Evolutionary conservation across 30 jellyfish, hydroid and myxozoan genomes (phyloP).

Genomic region (Morbakka virulenta): DNA sequence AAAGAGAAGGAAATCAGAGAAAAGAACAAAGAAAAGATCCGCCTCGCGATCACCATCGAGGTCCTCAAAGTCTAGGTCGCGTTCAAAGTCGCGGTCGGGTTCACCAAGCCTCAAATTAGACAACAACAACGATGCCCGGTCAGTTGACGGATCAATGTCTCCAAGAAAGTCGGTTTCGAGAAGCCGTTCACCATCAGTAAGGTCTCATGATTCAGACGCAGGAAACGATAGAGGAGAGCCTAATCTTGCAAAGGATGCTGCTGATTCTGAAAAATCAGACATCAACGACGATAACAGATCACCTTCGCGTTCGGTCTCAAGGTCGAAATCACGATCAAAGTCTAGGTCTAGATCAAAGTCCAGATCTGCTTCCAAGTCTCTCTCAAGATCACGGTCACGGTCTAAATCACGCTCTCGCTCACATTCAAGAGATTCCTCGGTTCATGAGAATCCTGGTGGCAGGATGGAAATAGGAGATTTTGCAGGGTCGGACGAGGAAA

Average conservation of each 20-base stretch:
- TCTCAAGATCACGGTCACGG: background rate
- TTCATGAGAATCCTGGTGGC: background rate
- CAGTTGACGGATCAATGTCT: background rate
- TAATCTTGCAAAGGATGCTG: background rate
- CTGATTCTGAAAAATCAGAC: constrained; percentile 13
- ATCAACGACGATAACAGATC: background rate
- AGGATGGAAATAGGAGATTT: background rate
- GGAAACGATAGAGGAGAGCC: background rate
- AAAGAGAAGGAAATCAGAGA: background rate
- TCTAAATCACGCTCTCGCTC: too few species aligned
- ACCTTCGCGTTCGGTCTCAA: background rate
- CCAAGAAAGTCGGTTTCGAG: background rate
- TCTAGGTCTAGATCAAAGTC: constrained; percentile 54
- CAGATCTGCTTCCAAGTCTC: background rate
- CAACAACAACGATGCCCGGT: background rate
- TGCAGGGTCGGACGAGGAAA: background rate
- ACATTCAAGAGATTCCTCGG: background rate
- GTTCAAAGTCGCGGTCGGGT: constrained; percentile 43
- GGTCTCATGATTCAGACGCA: background rate
- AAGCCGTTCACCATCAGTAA: background rate
- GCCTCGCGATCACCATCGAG: constrained; percentile 56
- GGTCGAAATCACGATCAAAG: constrained; percentile 46
- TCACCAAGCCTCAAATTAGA: too few species aligned
- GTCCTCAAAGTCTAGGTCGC: constrained; percentile 42
- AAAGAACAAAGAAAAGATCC: constrained; percentile 18